Evolutionary conservation across 2,888 invertebrate genomes (phyloP).

Genomic region (Thereva unica): DNA sequence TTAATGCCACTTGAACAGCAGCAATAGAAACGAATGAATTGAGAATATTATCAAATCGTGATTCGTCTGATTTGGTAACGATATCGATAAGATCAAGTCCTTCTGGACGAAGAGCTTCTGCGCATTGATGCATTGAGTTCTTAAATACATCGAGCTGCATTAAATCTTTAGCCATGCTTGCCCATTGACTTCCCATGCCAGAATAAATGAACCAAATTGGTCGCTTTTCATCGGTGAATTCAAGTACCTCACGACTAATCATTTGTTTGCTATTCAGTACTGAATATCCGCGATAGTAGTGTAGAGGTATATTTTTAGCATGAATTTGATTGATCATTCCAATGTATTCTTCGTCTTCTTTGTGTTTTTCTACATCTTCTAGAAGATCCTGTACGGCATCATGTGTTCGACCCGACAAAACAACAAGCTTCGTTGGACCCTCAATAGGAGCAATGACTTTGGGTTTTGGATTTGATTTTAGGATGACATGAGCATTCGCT

Average conservation of each 20-base stretch:
- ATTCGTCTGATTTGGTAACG: constrained; percentile 74
- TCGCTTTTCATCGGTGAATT: constrained; percentile 65
- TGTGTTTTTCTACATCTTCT: constrained; percentile 64
- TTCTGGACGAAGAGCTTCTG: constrained; percentile 75
- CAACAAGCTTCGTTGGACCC: constrained; percentile 69
- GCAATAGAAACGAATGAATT: constrained; percentile 94
- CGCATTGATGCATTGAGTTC: constrained; percentile 74
- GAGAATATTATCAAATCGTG: constrained; percentile 81
- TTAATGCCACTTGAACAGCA: constrained; percentile 94
- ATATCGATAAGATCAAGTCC: constrained; percentile 83
- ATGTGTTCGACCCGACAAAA: constrained; percentile 84
- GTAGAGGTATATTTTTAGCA: constrained; percentile 71
- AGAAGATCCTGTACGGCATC: constrained; percentile 72
- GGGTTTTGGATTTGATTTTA: constrained; percentile 77
- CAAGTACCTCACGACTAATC: constrained; percentile 60
- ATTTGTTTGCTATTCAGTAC: constrained; percentile 65
- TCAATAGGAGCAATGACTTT: constrained; percentile 64
- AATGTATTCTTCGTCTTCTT: constrained; percentile 73
- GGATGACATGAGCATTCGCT: constrained; percentile 89
- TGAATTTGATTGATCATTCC: constrained; percentile 78
- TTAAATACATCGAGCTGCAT: constrained; percentile 83
- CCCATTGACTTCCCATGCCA: constrained; percentile 99
- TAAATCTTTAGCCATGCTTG: constrained; percentile 89
- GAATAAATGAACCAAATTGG: constrained; percentile 95
- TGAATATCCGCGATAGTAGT: constrained; percentile 80